phyloP scores from a whole-genome alignment of 2,797 vertebrate genomes.

The Molothrus aeneus region DNA sequence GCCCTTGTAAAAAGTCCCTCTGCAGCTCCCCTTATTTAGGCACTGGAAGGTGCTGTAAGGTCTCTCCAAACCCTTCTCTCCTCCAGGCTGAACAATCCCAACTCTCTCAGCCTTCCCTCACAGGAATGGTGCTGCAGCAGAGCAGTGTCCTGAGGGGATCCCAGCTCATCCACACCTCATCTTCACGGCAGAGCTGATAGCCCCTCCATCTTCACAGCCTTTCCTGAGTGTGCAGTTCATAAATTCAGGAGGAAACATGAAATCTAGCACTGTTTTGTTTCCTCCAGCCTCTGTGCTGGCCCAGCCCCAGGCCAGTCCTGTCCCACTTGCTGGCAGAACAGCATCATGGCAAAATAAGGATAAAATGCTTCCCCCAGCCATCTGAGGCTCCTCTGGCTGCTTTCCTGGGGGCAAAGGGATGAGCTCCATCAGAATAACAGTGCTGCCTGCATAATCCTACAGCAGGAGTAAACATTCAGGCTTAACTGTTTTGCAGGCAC shows the following conservation, averaged over 20 bases:
- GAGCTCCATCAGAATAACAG: background rate
- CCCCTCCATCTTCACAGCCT: background rate
- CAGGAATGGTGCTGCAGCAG: background rate
- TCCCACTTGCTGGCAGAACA: background rate
- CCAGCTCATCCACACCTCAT: background rate
- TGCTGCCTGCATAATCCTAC: conserved; percentile 24
- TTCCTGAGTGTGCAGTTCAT: background rate
- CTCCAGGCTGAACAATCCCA: background rate
- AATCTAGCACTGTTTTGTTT: background rate
- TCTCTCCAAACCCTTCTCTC: background rate
- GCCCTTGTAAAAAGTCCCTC: background rate
- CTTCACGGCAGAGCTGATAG: fast-evolving
- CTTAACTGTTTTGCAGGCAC: background rate
- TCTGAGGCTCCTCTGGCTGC: conserved; percentile 1
- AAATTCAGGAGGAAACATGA: background rate
- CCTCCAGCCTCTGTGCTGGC: background rate
- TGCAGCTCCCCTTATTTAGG: background rate
- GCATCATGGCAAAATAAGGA: background rate
- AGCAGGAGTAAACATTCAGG: background rate
- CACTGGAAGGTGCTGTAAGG: background rate
- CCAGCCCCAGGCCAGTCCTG: background rate
- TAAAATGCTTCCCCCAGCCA: background rate
- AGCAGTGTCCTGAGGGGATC: background rate
- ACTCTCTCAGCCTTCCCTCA: background rate
- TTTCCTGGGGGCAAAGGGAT: background rate